These are phyloP conservation scores for Megastigmus dorsalis DNA, from an alignment of 2,888 invertebrate genomes.

Conservation along the genomic window DNA sequence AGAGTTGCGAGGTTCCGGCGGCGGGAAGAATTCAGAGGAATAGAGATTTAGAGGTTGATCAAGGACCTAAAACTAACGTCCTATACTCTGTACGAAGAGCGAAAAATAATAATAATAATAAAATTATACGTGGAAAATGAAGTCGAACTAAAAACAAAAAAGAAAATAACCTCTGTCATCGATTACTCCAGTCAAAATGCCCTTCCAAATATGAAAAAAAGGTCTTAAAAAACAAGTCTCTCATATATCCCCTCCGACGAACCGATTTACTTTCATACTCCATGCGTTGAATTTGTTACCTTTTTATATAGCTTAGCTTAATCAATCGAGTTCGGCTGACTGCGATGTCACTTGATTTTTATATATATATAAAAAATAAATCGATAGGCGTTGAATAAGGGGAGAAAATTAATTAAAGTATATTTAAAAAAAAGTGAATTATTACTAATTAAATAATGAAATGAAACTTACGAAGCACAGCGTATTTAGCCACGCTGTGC, in stretches of 20 bases:
- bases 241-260: constrained; percentile 44
- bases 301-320: constrained; percentile 71
- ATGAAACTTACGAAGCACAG: constrained; percentile 54
- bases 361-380: constrained; percentile 61
- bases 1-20: not conserved
- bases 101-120: constrained; percentile 37
- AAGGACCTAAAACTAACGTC: constrained; percentile 34
- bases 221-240: constrained; percentile 40
- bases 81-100: constrained; percentile 15
- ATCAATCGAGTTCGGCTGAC: constrained; percentile 68
- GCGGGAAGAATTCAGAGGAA: constrained; percentile 20
- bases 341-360: constrained; percentile 70
- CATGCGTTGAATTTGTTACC: constrained; percentile 71
- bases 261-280: constrained; percentile 69
- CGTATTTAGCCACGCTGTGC: constrained; percentile 59
- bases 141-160: constrained; percentile 37
- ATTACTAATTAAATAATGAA: constrained; percentile 31
- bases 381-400: constrained; percentile 35
- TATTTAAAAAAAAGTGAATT: constrained; percentile 50
- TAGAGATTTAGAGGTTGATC: constrained; percentile 28
- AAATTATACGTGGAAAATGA: constrained; percentile 24
- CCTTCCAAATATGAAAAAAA: constrained; percentile 33
- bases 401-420: constrained; percentile 45
- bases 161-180: constrained; percentile 32
- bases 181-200: constrained; percentile 32